Percentiles rank a stretch among this genome's conserved stretches.
Conservation (phyloP, 1,140 invertebrate species). For the Drosophila seguyi region DNA sequence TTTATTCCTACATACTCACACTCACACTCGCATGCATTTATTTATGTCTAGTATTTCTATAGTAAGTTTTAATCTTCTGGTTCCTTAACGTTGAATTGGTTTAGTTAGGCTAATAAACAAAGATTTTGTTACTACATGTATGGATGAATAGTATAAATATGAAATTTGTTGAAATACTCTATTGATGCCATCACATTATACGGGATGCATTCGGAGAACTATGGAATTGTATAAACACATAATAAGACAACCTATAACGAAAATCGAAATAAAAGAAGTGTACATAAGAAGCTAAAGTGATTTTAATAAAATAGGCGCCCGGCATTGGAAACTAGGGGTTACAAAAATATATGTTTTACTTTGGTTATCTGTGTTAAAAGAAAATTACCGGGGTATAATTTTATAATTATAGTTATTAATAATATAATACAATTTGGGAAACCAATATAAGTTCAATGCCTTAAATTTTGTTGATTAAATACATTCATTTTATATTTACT, state of each 20-base stretch:
- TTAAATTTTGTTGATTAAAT: not conserved
- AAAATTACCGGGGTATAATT: not conserved
- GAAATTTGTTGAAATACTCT: constrained; percentile 41
- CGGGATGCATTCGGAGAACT: constrained; percentile 3
- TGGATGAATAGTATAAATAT: constrained; percentile 38
- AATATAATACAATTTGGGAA: not conserved
- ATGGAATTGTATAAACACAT: constrained; percentile 28
- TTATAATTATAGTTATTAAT: not conserved
- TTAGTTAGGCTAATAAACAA: constrained; percentile 37
- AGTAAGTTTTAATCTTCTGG: constrained; percentile 55
- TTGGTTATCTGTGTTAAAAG: not conserved
- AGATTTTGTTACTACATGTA: constrained; percentile 36
- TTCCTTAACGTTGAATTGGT: constrained; percentile 62
- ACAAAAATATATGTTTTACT: not conserved
- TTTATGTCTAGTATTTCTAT: constrained; percentile 63
- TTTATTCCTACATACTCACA: constrained; percentile 19
- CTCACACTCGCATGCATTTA: constrained; percentile 52
- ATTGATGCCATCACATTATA: constrained; percentile 22
- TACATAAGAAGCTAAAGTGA: constrained; percentile 6
- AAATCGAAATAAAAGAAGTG: constrained; percentile 16
- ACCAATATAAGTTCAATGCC: not conserved
- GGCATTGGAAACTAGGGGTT: not conserved
- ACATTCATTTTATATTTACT: not conserved
- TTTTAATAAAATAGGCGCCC: not conserved
- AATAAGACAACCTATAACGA: constrained; percentile 7